Conservation (phyloP, 2,797 vertebrate species). For the Aratinga solstitialis region DNA sequence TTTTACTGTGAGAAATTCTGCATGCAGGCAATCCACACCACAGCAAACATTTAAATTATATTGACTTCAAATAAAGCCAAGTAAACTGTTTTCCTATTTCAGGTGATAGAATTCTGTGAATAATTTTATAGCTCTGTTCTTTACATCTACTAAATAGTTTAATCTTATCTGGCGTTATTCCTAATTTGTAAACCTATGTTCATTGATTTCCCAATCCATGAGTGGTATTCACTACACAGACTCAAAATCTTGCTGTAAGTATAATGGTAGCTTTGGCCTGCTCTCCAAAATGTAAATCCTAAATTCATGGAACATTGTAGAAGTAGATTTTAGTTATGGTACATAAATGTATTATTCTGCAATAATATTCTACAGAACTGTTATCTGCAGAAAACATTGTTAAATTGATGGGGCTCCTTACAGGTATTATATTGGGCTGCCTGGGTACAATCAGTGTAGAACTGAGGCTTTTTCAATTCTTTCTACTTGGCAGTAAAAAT, state of each 20-base stretch:
- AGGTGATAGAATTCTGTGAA: neutral
- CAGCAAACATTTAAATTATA: neutral
- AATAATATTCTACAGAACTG: neutral
- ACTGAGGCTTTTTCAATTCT: neutral
- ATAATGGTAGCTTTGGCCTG: neutral
- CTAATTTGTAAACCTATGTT: neutral
- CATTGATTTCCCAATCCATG: neutral
- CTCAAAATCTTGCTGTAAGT: neutral
- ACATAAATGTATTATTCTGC: neutral
- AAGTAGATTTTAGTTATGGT: neutral
- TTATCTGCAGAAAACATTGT: neutral
- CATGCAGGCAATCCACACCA: neutral
- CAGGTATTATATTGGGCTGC: neutral
- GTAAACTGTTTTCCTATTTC: neutral
- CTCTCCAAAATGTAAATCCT: neutral
- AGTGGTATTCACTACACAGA: neutral
- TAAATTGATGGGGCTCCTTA: neutral
- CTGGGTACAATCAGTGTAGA: neutral
- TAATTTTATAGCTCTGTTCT: neutral
- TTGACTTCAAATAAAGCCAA: neutral
- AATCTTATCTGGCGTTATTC: neutral
- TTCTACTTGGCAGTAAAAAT: neutral
- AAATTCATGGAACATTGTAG: neutral
- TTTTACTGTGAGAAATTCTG: neutral
- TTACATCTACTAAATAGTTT: neutral